Evolutionary conservation across 2,888 invertebrate genomes (phyloP), one percentile per base, ranked within the genome.

Genomic region (Bellardia pandia): DNA sequence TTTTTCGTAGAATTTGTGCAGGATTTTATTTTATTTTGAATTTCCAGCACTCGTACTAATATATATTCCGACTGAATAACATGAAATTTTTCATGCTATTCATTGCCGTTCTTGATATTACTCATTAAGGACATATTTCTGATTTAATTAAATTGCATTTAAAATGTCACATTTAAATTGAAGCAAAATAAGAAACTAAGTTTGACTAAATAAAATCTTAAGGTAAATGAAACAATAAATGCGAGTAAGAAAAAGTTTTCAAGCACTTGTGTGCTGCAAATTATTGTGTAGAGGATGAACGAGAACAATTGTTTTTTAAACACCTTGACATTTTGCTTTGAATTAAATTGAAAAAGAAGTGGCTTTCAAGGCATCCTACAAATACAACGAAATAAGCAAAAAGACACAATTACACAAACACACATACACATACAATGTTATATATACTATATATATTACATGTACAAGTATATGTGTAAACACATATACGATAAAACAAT

Each of bases 291-390:
- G 45, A 72, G 48, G 23, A 68, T 4, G 30, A 30, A 68, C 8
- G 30, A 30, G 23, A 72, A 53, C 33, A 80, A 45, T 75, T 82
- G 76, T 76, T 13, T 13, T 40, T 69, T 51, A 74, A 75, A 64
- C 82, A 86, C 82, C 78, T 86, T 86, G 86, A 82, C 78, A 77
- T 86, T 86, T 86, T 62, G 56, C 66, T 78, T 75, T 60, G 75
- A 62, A 48, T 76, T 79, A 75, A 82, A 79, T 82, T 75, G 62
- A 75, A 82, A 82, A 75, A 60, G 76, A 82, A 82, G 78, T 82
- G 74, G 69, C 40, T 86, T 86, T 82, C 78, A 78, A 86, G 78
- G 72, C 78, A 84, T 62, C 51, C 23, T 23, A 62, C 62, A 16
- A 23, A 69, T n/a, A 56, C 40, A 16, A 16, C 48, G n/a, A 51